phyloP scores from a whole-genome alignment of 2,888 invertebrate genomes.

The Troilus luridus region DNA sequence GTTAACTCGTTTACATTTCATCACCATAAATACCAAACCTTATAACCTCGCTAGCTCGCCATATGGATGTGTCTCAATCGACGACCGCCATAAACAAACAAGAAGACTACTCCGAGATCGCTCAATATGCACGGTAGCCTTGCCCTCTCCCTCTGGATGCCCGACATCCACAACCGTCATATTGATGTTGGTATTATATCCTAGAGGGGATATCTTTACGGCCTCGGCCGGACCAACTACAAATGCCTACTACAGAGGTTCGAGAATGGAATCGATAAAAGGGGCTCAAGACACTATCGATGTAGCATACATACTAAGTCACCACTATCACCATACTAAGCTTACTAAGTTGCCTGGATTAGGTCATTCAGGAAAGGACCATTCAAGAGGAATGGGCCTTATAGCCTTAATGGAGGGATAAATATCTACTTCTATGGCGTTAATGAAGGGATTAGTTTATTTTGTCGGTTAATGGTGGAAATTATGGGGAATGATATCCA shows the following conservation, averaged over 20 bases:
- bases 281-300: constrained; percentile 20
- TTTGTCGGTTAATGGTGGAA: not conserved
- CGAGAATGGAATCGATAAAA: constrained; percentile 29
- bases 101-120: not conserved
- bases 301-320: constrained; percentile 13
- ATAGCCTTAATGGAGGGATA: not conserved
- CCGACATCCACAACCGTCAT: not conserved
- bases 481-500: not conserved
- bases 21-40: not conserved
- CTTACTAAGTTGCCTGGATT: not conserved
- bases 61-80: not conserved
- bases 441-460: not conserved
- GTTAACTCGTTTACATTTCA: not conserved
- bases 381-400: not conserved
- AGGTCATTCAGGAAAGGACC: constrained; percentile 24
- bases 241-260: not conserved
- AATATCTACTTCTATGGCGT: constrained; percentile 9
- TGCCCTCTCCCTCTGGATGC: not conserved
- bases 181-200: constrained; percentile 42
- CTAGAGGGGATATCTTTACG: constrained; percentile 14
- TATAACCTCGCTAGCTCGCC: not conserved
- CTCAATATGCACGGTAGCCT: not conserved
- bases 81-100: not conserved
- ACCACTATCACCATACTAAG: not conserved
- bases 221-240: not conserved